A percentile compares a stretch with the other conserved stretches of the same genome.
These are phyloP conservation scores for Drosophila micromelanica DNA, from an alignment of 1,140 invertebrate species.

Conservation along the genomic window DNA sequence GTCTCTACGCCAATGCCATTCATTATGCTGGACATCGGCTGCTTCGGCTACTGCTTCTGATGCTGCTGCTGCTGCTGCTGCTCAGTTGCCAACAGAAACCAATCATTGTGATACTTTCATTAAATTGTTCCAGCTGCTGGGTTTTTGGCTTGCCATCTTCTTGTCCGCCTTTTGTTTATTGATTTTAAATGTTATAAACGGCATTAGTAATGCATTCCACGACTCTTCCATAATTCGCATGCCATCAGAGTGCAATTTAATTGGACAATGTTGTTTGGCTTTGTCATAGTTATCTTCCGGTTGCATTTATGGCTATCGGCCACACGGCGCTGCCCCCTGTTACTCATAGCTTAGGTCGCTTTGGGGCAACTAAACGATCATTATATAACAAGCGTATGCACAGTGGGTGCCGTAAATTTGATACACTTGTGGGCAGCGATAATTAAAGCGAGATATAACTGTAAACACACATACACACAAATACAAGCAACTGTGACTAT, in stretches of 20 bases:
- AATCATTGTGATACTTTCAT: slow-evolving; percentile 83
- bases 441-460: slow-evolving; percentile 68
- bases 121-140: slow-evolving; percentile 57
- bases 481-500: slow-evolving; percentile 51
- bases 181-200: slow-evolving; percentile 76
- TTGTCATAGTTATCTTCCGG: slow-evolving; percentile 61
- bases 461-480: slow-evolving; percentile 16
- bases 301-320: slow-evolving; percentile 45
- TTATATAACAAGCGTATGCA: slow-evolving; percentile 43
- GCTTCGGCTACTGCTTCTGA: slow-evolving; percentile 49
- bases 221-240: slow-evolving; percentile 62
- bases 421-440: slow-evolving; percentile 73
- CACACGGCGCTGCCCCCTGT: not conserved
- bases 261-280: slow-evolving; percentile 70
- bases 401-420: slow-evolving; percentile 69
- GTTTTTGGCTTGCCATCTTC: slow-evolving; percentile 23
- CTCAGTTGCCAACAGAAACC: slow-evolving; percentile 77
- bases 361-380: slow-evolving; percentile 22
- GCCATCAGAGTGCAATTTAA: slow-evolving; percentile 70
- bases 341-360: not conserved
- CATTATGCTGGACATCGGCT: slow-evolving; percentile 72
- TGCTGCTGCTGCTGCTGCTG: slow-evolving; percentile 19
- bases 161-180: slow-evolving; percentile 52
- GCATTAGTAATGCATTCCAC: slow-evolving; percentile 41
- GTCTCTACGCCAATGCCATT: slow-evolving; percentile 78